These are phyloP conservation scores for Diarsia mendica DNA, from an alignment of 2,888 invertebrate genomes.

Conservation along the genomic window DNA sequence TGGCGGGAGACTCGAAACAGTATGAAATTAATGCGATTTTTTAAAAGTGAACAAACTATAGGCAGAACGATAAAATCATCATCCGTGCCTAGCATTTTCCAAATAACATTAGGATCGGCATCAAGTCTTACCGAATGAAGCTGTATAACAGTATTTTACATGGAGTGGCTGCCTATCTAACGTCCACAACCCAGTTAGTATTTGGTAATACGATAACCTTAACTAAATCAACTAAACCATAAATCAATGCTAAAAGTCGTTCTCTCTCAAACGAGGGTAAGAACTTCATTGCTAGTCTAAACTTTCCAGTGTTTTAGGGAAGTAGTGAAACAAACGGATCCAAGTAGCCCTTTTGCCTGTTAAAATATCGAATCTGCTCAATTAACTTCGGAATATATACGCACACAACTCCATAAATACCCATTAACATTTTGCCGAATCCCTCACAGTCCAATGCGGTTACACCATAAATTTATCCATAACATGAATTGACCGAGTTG, in stretches of 20 bases:
- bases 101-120: neutral
- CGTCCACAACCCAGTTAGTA: neutral
- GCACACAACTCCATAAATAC: neutral
- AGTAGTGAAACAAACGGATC: neutral
- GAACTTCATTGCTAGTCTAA: neutral
- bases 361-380: neutral
- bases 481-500: conserved; percentile 53
- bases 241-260: neutral
- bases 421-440: conserved; percentile 5
- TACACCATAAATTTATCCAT: conserved; percentile 54
- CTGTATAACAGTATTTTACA: neutral
- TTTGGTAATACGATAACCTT: neutral
- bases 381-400: neutral
- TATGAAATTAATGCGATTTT: neutral
- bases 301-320: neutral
- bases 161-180: neutral
- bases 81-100: neutral
- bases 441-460: conserved; percentile 34
- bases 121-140: neutral
- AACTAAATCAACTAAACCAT: neutral
- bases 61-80: neutral
- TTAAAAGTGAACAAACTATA: neutral
- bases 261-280: neutral
- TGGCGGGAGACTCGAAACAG: neutral
- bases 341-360: neutral